Evolutionary conservation across 2,888 invertebrate species (phyloP).

Genomic region (Pseudococcus jackbeardsleyi): DNA sequence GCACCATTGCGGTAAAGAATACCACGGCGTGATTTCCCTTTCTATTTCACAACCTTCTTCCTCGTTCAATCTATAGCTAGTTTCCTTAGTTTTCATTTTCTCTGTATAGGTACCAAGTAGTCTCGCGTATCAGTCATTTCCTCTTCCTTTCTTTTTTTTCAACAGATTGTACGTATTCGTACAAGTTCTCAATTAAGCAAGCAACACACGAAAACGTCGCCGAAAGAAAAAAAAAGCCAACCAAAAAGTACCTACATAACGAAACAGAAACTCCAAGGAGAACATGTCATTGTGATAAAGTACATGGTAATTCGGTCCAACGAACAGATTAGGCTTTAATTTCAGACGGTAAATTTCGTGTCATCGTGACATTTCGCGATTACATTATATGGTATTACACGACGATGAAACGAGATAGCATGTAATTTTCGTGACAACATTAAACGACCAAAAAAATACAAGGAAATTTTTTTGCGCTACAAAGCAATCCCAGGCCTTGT

Average conservation of each 20-base stretch:
- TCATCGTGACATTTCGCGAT: slow-evolving; percentile 28
- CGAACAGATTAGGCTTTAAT: slow-evolving; percentile 33
- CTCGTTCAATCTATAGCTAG: not conserved
- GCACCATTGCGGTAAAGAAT: slow-evolving; percentile 10
- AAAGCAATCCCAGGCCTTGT: not conserved
- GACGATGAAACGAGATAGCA: slow-evolving; percentile 15
- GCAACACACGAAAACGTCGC: too few species aligned
- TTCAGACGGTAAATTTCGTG: slow-evolving; percentile 25
- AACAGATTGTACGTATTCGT: too few species aligned
- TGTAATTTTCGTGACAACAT: slow-evolving; percentile 19
- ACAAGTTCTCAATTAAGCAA: too few species aligned
- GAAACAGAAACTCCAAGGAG: not conserved
- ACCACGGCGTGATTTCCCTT: not conserved
- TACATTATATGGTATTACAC: slow-evolving; percentile 15
- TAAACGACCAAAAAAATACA: slow-evolving; percentile 15
- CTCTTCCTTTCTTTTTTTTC: not conserved
- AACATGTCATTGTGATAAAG: slow-evolving; percentile 23
- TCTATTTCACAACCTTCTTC: not conserved
- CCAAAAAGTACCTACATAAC: not conserved
- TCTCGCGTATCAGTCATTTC: too few species aligned
- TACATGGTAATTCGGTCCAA: slow-evolving; percentile 27
- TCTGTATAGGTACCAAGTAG: not conserved
- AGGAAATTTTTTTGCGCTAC: not conserved
- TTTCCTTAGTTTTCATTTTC: not conserved
- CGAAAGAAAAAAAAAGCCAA: not conserved